Evolutionary conservation across 2,888 invertebrate genomes (phyloP).

Genomic region (Brachyopa scutellaris): DNA sequence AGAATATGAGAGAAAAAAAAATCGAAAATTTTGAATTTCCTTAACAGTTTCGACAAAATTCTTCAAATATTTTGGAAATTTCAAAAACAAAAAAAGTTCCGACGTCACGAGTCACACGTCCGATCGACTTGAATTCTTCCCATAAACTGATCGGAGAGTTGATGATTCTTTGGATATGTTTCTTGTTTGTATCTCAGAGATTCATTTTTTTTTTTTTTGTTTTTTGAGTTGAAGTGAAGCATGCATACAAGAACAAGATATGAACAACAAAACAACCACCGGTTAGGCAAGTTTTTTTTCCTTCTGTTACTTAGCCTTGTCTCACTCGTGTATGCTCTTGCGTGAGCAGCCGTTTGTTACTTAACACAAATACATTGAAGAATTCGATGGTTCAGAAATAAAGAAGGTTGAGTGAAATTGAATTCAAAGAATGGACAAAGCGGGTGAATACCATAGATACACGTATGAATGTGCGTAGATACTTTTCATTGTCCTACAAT

Average conservation of each 20-base stretch:
- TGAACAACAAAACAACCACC: conserved; percentile 67
- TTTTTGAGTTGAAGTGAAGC: conserved; percentile 19
- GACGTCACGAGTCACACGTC: conserved; percentile 75
- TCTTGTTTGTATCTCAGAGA: conserved; percentile 65
- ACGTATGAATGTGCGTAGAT: conserved; percentile 34
- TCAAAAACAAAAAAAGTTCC: conserved; percentile 58
- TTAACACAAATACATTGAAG: conserved; percentile 57
- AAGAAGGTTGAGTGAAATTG: conserved; percentile 49
- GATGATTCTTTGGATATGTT: conserved; percentile 62
- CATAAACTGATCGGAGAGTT: conserved; percentile 78
- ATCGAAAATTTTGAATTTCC: conserved; percentile 25
- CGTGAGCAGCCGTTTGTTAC: conserved; percentile 53
- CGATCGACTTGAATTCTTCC: conserved; percentile 79
- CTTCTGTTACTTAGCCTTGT: conserved; percentile 45
- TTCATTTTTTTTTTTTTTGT: conserved; percentile 35
- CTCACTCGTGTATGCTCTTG: conserved; percentile 70
- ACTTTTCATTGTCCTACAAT: conserved; percentile 16
- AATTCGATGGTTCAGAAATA: neutral
- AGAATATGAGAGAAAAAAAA: no score
- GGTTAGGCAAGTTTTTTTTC: conserved; percentile 69
- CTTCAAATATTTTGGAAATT: conserved; percentile 63
- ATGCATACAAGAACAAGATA: no score
- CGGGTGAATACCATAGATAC: no score
- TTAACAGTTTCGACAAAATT: conserved; percentile 57
- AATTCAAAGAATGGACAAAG: conserved; percentile 39